Base-by-base conservation (phyloP, 2,888 invertebrate genomes). In the Eupeodes latifasciatus region DNA sequence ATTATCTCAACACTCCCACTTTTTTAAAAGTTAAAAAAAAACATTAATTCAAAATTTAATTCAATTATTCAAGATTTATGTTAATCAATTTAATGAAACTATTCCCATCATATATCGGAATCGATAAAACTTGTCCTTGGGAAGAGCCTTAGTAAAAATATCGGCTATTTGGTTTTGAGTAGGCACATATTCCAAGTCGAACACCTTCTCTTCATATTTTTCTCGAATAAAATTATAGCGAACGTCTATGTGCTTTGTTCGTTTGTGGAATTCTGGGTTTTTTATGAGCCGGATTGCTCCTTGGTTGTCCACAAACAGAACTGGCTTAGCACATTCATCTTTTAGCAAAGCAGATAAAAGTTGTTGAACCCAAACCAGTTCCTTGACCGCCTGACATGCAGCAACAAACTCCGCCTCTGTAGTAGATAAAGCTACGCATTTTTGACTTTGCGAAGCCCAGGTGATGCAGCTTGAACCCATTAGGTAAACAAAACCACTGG, bases 231-330 rank as follows among this genome's bases (percentile, higher is more conserved):
- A 80, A 36, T 80, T 16, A 34, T 81, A 81, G 7, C 66, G 53
- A 34, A 67, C 67, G 57, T 81, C 81, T n/a, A 81, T 75, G 44
- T 81, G 75, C 19, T 81, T 81, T 11, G 55, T 75, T 47, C 75
- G 14, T 34, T 74, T 75, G 34, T 81, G 75, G 47, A 75, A 75
- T 27, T 27, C 27, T 27, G 27, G 27, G 27, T 27, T 27, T 27
- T 27, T 27, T 27, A 27, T 27, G 27, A 27, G 27, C 27, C 27
- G 27, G 27, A 27, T 27, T 27, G 27, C 27, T 27, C 27, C 27
- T 27, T 27, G 27, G 27, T 27, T 27, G 27, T 27, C 27, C 27
- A 27, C 27, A 27, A 27, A 27, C 27, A 27, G 27, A 27, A 27
- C 27, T 27, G 27, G 27, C 27, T 27, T 27, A 27, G 27, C 27